Conservation (phyloP, 2,113 vertebrate genomes). For the Stigmatopora nigra region DNA sequence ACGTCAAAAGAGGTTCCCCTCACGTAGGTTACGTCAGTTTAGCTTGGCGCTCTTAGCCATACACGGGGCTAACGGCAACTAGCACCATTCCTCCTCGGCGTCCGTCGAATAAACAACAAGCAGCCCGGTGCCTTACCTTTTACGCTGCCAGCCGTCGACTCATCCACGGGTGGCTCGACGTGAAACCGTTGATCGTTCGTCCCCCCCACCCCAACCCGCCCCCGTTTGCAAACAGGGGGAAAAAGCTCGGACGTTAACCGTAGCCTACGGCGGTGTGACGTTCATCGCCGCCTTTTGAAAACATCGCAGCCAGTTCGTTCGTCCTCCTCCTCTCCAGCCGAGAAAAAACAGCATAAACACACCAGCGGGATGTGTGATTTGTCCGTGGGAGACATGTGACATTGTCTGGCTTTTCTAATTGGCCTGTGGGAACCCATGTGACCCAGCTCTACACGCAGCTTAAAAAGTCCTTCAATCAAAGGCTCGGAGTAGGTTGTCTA, state of each 20-base stretch:
- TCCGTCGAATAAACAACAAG: slow-evolving; percentile 7
- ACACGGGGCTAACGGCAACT: slow-evolving; percentile 50
- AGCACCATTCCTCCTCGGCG: slow-evolving; percentile 1
- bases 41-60: slow-evolving; percentile 56
- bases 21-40: slow-evolving; percentile 64
- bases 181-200: slow-evolving; percentile 37
- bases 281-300: slow-evolving; percentile 71
- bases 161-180: slow-evolving; percentile 33
- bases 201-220: not conserved
- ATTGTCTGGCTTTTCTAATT: not conserved
- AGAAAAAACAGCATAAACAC: slow-evolving; percentile 69
- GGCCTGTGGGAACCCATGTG: not conserved
- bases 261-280: slow-evolving; percentile 66
- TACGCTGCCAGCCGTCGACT: slow-evolving; percentile 31
- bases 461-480: slow-evolving; percentile 32
- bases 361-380: slow-evolving; percentile 57
- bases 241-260: slow-evolving; percentile 54
- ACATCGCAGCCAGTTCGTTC: slow-evolving; percentile 66
- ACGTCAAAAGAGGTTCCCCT: slow-evolving; percentile 17
- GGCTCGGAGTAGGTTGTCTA: not conserved
- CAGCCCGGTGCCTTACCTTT: slow-evolving; percentile 58
- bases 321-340: slow-evolving; percentile 52
- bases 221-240: slow-evolving; percentile 1
- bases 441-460: slow-evolving; percentile 29
- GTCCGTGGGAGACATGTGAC: slow-evolving; percentile 53